Base-by-base conservation (phyloP, 2,888 invertebrate species). In the Drosophila anomalata region DNA sequence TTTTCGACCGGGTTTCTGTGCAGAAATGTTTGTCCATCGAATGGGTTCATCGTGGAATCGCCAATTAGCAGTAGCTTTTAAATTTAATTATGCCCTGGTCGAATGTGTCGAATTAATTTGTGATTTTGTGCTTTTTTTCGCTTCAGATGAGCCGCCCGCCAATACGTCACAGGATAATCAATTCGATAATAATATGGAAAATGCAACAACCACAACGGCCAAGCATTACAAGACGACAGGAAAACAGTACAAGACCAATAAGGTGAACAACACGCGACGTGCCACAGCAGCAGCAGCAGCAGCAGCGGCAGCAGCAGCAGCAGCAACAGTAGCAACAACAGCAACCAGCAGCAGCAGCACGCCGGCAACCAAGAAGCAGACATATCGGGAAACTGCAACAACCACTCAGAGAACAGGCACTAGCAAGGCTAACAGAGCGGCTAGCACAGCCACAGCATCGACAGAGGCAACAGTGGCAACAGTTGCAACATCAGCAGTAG, bases 131-230 rank as follows among this genome's bases (percentile, higher is more conserved):
- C 17, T 17, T 12, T 55, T 87, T 29, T 26, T 22, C n/a, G 5
- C 29, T 87, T 7, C 68, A 91, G 91, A 91, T 91, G 91, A 90
- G 88, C 85, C 90, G 75, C 87, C 89, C 65, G 90, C 88, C 39
- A 73, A 77, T 59, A 87, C 88, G 78, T 76, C 76, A 76, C 78
- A 77, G 73, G 68, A 66, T 66, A 77, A 55, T 61, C 69, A 80
- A 76, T 73, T 76, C 70, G 82, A 73, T 79, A 81, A 77, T 84
- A 90, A 88, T 75, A 91, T 91, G 91, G 90, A 91, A 85, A 88
- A 87, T 78, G 87, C 89, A 77, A 88, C 77, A 76, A 66, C 77
- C 78, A 61, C 76, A 82, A 72, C 73, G 73, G 75, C 65, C 75
- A 89, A 66, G 78, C 87, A 86, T 74, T 83, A 89, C 51, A 89